Conservation (phyloP, 2,888 invertebrate genomes). For the Anthophora plumipes region DNA sequence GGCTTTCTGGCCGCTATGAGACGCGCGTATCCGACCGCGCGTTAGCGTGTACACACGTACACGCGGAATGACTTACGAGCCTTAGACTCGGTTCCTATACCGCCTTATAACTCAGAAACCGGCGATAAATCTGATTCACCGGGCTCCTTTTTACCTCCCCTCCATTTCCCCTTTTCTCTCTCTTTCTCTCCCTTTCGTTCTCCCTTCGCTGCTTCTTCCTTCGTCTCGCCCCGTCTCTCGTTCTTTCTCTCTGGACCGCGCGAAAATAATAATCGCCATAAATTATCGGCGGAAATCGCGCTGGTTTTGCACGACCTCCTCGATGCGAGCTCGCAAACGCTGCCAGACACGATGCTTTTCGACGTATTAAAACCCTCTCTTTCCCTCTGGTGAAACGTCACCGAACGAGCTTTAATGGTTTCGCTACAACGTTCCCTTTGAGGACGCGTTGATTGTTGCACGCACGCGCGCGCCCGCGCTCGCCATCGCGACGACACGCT, state of each 20-base stretch:
- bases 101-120: conserved; percentile 76
- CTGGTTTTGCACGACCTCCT: conserved; percentile 67
- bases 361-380: conserved; percentile 49
- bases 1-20: conserved; percentile 44
- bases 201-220: not conserved
- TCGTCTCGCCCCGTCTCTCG: conserved; percentile 44
- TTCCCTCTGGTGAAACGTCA: conserved; percentile 19
- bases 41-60: conserved; percentile 56
- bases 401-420: conserved; percentile 64
- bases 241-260: conserved; percentile 49
- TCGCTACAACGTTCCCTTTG: conserved; percentile 63
- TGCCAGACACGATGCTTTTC: conserved; percentile 30
- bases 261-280: conserved; percentile 80
- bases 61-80: conserved; percentile 78
- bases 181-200: conserved; percentile 32
- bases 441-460: conserved; percentile 62
- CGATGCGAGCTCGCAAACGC: conserved; percentile 35
- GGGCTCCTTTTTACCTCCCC: conserved; percentile 64
- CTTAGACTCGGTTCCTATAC: conserved; percentile 74
- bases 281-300: conserved; percentile 77
- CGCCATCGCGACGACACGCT: conserved; percentile 41
- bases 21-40: conserved; percentile 34
- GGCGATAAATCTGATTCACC: conserved; percentile 79
- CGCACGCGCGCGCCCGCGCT: conserved; percentile 14
- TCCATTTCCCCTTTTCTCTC: conserved; percentile 24